phyloP scores from a whole-genome alignment of 2,888 invertebrate species.

The Lysandra bellargus region DNA sequence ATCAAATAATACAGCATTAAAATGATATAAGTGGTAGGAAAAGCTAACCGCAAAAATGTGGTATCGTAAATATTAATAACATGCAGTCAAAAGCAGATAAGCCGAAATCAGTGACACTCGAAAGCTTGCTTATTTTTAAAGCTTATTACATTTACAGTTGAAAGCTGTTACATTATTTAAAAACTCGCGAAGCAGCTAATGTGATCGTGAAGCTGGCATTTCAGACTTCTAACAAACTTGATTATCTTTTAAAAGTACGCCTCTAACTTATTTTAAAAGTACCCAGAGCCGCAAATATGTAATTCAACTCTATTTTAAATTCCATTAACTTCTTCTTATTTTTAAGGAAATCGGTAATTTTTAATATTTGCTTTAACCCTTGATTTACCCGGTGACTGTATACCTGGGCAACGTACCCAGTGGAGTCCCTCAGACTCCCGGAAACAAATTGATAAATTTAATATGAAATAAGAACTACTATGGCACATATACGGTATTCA shows the following conservation, averaged over 20 bases:
- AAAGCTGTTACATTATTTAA: conserved; percentile 14
- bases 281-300: too few relatives aligned
- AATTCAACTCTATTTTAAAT: too few relatives aligned
- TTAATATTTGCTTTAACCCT: too few relatives aligned
- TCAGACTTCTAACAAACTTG: background rate
- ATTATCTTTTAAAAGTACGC: background rate
- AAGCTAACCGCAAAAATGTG: conserved; percentile 20
- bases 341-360: too few relatives aligned
- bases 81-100: conserved; percentile 28
- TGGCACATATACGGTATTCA: too few relatives aligned
- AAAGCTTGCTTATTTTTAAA: conserved; percentile 23
- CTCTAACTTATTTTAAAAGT: background rate
- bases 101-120: conserved; percentile 24
- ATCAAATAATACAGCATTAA: background rate
- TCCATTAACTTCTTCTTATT: too few relatives aligned
- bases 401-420: too few relatives aligned
- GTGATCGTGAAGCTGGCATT: background rate
- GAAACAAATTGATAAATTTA: too few relatives aligned
- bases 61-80: conserved; percentile 11
- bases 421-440: too few relatives aligned
- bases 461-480: too few relatives aligned
- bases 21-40: background rate
- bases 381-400: too few relatives aligned
- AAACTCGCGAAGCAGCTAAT: background rate
- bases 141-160: conserved; percentile 19